These are phyloP conservation scores for Gonatopus flavifemur DNA, from an alignment of 1,140 invertebrate genomes.

Conservation along the genomic window DNA sequence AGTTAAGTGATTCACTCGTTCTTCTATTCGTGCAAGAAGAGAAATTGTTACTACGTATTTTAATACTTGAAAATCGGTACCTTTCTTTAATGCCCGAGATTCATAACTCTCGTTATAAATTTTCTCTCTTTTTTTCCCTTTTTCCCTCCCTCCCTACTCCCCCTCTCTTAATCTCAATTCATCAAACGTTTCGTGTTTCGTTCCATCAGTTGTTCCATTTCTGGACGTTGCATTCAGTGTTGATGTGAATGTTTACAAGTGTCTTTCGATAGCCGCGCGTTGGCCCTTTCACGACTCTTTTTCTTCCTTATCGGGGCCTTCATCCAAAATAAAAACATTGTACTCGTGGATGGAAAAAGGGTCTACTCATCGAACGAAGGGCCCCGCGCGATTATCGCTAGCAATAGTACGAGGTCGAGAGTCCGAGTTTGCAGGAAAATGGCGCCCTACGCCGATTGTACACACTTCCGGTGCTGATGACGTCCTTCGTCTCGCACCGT, in stretches of 20 bases:
- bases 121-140: slow-evolving; percentile 10
- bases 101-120: slow-evolving; percentile 9
- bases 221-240: neutral
- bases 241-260: too few relatives aligned
- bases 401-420: slow-evolving; percentile 64
- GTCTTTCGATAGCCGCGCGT: slow-evolving; percentile 27
- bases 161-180: neutral
- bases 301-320: slow-evolving; percentile 24
- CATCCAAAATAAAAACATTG: slow-evolving; percentile 10
- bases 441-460: slow-evolving; percentile 61
- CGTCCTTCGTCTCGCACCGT: slow-evolving; percentile 81
- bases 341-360: slow-evolving; percentile 8
- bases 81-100: slow-evolving; percentile 30
- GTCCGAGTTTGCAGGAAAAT: slow-evolving; percentile 63
- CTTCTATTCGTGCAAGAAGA: too few relatives aligned
- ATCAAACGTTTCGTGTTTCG: slow-evolving; percentile 1
- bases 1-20: too few relatives aligned
- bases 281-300: slow-evolving; percentile 32
- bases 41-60: too few relatives aligned
- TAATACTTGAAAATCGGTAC: too few relatives aligned
- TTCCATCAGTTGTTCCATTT: slow-evolving; percentile 4
- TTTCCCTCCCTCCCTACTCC: neutral
- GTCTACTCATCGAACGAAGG: slow-evolving; percentile 34
- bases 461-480: slow-evolving; percentile 67
- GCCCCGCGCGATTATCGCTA: slow-evolving; percentile 58